Base-by-base conservation (phyloP, 1,140 invertebrate genomes). In the Pogonomyrmex barbatus region DNA sequence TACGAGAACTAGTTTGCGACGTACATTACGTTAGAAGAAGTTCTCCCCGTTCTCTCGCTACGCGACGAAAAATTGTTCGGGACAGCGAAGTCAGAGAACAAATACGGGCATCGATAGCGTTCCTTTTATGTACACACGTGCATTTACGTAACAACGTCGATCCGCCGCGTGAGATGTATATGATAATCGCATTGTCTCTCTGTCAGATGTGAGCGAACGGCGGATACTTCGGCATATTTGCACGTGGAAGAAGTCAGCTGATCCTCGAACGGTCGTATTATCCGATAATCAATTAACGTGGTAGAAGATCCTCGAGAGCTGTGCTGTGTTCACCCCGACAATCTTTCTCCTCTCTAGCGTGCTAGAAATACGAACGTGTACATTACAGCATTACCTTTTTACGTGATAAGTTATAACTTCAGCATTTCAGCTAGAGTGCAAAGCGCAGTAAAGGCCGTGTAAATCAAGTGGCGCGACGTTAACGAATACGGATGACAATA, bases 391-490 rank as follows among this genome's bases (percentile, higher is more conserved):
- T 17, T 54, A 47, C 47, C 56, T 2, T 52, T 65, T 70, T 56
- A 39, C 2, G 45, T 5, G 36, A 67, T 30, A 50, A n/a, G 6
- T 56, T 81, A 68, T 50, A 50, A 68, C 24, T 47, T 68, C 12
- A 24, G 24, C 2, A 6, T 71, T 33, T 36, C 6, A 9, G 12
- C 8, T 33, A 17, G 24, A 71, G 42, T 54, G 65, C 65, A 30
- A 47, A 82, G 33, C 30, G 68, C 54, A 39, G 52, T 56, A 60
- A 78, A 82, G 76, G 10, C 8, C 10, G 3, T 52, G 79, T 75
- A 83, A 47, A 75, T 83, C 79, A 58, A 58, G 62, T 36, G 65
- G 58, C 67, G 39, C 65, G 54, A 62, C 54, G 68, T 62, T 83
- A 73, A 83, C 68, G 68, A 83, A 50, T 73, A 82, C 12, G 12